phyloP scores from a whole-genome alignment of 2,888 invertebrate genomes.

The Pharmacophagus antenor region DNA sequence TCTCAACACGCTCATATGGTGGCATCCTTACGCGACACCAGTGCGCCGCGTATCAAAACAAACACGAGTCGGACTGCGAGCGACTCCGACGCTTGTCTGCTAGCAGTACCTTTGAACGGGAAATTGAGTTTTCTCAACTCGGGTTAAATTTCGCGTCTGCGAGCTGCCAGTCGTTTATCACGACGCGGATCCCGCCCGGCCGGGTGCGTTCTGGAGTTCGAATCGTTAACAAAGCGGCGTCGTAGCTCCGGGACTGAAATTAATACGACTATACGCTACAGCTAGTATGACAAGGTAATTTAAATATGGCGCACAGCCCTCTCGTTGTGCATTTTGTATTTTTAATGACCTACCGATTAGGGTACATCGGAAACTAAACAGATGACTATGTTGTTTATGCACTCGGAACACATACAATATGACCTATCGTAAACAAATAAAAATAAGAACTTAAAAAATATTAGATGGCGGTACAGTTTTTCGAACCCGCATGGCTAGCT shows the following conservation, averaged over 20 bases:
- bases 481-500: no score
- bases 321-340: not conserved
- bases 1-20: constrained; percentile 2
- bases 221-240: constrained; percentile 5
- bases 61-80: constrained; percentile 19
- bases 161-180: constrained; percentile 27
- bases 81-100: constrained; percentile 19
- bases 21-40: constrained; percentile 12
- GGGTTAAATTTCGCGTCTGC: constrained; percentile 29
- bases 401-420: no score
- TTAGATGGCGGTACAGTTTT: no score
- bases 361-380: no score
- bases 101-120: constrained; percentile 30
- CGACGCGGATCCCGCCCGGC: constrained; percentile 7
- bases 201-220: constrained; percentile 8
- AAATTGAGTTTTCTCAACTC: constrained; percentile 32
- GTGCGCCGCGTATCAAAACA: constrained; percentile 26
- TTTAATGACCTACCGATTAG: no score
- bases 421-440: no score
- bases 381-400: no score
- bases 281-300: not conserved
- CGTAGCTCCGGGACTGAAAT: not conserved
- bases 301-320: not conserved
- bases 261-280: not conserved
- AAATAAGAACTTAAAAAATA: no score